Conservation (phyloP, 2,113 vertebrate genomes). For the Piprites chloris region DNA sequence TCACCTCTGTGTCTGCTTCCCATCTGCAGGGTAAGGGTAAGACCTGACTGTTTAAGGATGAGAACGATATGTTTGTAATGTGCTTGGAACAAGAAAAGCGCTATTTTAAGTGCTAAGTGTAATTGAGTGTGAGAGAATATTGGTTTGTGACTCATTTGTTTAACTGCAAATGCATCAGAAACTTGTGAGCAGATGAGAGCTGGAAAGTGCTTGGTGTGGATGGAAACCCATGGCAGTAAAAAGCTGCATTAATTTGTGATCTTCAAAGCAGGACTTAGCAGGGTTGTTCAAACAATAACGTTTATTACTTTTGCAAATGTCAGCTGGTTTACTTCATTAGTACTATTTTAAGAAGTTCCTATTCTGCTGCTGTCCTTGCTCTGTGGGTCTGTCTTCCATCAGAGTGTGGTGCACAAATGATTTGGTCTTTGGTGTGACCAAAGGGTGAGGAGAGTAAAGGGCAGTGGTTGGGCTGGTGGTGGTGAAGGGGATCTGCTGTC, state of each 20-base stretch:
- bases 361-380: neutral
- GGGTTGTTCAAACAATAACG: neutral
- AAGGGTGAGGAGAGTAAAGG: neutral
- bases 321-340: slow-evolving; percentile 22
- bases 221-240: neutral
- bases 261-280: neutral
- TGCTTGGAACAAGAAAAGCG: neutral
- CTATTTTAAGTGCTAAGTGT: slow-evolving; percentile 43
- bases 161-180: slow-evolving; percentile 43
- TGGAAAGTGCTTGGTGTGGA: slow-evolving; percentile 32
- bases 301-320: slow-evolving; percentile 16
- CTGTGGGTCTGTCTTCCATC: neutral
- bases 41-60: neutral
- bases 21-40: neutral
- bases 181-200: neutral
- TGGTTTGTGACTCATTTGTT: slow-evolving; percentile 48
- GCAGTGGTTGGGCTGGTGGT: neutral
- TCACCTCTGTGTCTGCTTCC: slow-evolving; percentile 13
- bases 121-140: slow-evolving; percentile 28
- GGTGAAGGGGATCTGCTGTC: neutral
- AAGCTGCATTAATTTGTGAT: slow-evolving; percentile 26
- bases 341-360: slow-evolving; percentile 14
- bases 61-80: neutral
- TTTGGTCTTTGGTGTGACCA: neutral
- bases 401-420: neutral